Evolutionary conservation across 2,888 invertebrate species (phyloP), one percentile per base, ranked within the genome.

Genomic region (Proisotoma minuta): DNA sequence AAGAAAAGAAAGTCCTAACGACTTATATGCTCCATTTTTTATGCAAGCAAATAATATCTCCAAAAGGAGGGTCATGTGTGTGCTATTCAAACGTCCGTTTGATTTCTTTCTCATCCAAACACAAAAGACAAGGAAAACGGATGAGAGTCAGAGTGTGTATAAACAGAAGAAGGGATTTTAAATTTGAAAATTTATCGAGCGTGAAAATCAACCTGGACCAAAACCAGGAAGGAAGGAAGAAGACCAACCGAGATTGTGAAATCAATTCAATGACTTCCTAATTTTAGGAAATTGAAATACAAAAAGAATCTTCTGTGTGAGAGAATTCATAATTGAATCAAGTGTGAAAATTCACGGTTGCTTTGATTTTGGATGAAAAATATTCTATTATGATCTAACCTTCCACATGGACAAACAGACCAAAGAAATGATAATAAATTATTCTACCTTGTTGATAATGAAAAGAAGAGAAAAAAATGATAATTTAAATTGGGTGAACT

Each of bases 101-200:
- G 15, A 43, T 43, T 43, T 43, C 43, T 12, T 15, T 43, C 18
- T 4, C 4, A 43, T 18, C 4, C 18, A 43, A 43, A 43, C 10
- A 43, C 18, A 56, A 18, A 24, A 56, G 56, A 43, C 5, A 43
- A n/a, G 26, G 43, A 56, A 3, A 56, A 20, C 29, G 56, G 56
- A 56, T 40, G 43, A 8, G 34, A 34, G 39, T 43, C 18, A 8
- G 34, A 34, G 39, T 43, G 27, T 15, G 56, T 24, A 56, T 56
- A 56, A 56, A 43, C 56, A 56, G 47, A 24, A n/a, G n/a, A n/a
- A 43, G 56, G 40, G 56, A 56, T 56, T 56, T 54, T 34, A 56
- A 56, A 56, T 56, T 56, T 10, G 22, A 43, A 56, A 56, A 56
- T 43, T 56, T 40, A 56, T 56, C 47, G 56, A 56, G 43, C 56